Evolutionary conservation across 1,140 invertebrate genomes (phyloP).

Genomic region (Danaus plexippus): DNA sequence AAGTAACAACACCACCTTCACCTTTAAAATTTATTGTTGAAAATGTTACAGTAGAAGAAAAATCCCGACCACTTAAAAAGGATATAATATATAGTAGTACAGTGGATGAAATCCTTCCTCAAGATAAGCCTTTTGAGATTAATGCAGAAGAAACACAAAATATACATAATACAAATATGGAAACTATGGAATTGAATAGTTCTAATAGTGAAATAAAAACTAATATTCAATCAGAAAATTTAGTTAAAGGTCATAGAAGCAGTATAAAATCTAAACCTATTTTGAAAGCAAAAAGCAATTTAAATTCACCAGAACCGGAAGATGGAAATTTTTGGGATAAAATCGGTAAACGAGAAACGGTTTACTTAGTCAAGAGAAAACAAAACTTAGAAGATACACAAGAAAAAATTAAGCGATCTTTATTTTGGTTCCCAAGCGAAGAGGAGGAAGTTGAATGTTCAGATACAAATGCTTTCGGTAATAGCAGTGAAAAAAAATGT

Average conservation of each 20-base stretch:
- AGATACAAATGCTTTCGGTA: too few relatives aligned
- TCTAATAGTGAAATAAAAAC: too few relatives aligned
- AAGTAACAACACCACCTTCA: conserved; percentile 54
- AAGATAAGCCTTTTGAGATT: background rate
- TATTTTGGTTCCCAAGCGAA: conserved; percentile 58
- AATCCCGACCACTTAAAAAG: conserved; percentile 39
- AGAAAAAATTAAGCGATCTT: conserved; percentile 46
- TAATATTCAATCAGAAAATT: conserved; percentile 10
- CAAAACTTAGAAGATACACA: conserved; percentile 55
- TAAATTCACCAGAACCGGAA: conserved; percentile 48
- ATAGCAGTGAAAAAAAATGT: too few relatives aligned
- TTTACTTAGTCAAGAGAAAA: conserved; percentile 67
- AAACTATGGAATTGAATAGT: too few relatives aligned
- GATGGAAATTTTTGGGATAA: conserved; percentile 71
- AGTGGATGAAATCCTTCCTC: conserved; percentile 25
- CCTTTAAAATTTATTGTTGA: conserved; percentile 71
- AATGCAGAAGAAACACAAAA: too few relatives aligned
- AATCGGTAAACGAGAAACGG: conserved; percentile 71
- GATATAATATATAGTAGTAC: conserved; percentile 49
- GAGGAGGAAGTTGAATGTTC: conserved; percentile 10
- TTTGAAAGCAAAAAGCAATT: conserved; percentile 10
- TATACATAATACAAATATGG: too few relatives aligned
- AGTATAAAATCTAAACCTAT: conserved; percentile 16
- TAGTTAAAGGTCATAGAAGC: conserved; percentile 17
- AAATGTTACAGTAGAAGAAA: conserved; percentile 71